Percentiles rank a stretch among this genome's conserved stretches.
These are phyloP conservation scores for Calliphora vicina DNA, from an alignment of 1,140 invertebrate species.

Conservation along the genomic window DNA sequence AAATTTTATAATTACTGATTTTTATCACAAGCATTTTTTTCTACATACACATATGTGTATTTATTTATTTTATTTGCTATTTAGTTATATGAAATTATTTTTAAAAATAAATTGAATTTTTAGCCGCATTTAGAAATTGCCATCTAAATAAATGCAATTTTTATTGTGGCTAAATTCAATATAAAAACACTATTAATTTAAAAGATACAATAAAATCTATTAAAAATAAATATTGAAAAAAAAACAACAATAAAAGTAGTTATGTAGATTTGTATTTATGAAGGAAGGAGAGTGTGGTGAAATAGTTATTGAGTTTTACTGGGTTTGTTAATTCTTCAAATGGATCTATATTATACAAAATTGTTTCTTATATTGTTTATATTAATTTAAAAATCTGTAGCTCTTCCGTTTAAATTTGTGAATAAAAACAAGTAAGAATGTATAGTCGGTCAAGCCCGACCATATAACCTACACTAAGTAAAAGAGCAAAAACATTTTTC, in stretches of 20 bases:
- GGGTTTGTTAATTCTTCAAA: too few species aligned
- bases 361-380: too few species aligned
- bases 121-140: background rate
- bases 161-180: background rate
- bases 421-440: too few species aligned
- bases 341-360: too few species aligned
- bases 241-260: background rate
- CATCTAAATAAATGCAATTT: background rate
- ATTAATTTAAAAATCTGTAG: too few species aligned
- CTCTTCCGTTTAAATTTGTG: too few species aligned
- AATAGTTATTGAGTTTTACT: too few species aligned
- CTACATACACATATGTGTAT: background rate
- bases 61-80: background rate
- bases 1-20: conserved; percentile 27
- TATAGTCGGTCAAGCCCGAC: too few species aligned
- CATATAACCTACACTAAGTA: too few species aligned
- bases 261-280: too few species aligned
- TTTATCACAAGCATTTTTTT: background rate
- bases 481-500: too few species aligned
- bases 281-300: too few species aligned
- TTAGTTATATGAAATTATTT: conserved; percentile 6
- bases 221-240: background rate
- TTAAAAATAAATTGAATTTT: conserved; percentile 25
- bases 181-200: background rate
- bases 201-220: background rate